These are phyloP conservation scores for Bombyx mori DNA, from an alignment of 1,140 invertebrate genomes.

Conservation along the genomic window ASM3026992v2 NC_085121.1:15846501-15847000, in stretches of 20 bases:
- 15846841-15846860: constrained; percentile 43
- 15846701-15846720: constrained; percentile 37
- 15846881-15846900: constrained; percentile 56
- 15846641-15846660: too few species aligned
- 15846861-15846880: constrained; percentile 59
- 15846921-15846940: constrained; percentile 66
- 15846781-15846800: constrained; percentile 57
- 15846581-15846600: not conserved
- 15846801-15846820: constrained; percentile 53
- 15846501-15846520: too few species aligned
- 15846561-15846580: constrained; percentile 2
- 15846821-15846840: constrained; percentile 41
- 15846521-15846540: too few species aligned
- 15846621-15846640: too few species aligned
- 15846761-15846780: constrained; percentile 53
- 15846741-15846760: constrained; percentile 53
- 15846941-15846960: constrained; percentile 60
- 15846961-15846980: constrained; percentile 14
- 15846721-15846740: constrained; percentile 58
- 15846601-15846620: too few species aligned
- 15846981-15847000: constrained; percentile 22
- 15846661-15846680: constrained; percentile 4
- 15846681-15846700: constrained; percentile 36
- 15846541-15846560: constrained; percentile 1
- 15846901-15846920: constrained; percentile 69